Conservation (phyloP, 2,113 vertebrate genomes). For the Chaetodon auriga region DNA sequence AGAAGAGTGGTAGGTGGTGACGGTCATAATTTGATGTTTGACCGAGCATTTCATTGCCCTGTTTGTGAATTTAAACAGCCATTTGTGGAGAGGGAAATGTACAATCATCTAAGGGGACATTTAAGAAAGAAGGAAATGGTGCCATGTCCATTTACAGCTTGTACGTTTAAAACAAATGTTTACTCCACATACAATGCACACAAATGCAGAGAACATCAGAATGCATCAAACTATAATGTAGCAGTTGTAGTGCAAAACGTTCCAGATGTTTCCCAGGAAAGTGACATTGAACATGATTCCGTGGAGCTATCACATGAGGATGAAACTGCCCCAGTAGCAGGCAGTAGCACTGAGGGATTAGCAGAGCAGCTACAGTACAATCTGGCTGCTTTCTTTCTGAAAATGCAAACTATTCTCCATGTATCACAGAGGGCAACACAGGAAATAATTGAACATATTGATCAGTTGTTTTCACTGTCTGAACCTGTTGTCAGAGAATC, state of each 20-base stretch:
- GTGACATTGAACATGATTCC: constrained; percentile 20
- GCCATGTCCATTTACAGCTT: constrained; percentile 29
- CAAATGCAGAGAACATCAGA: constrained; percentile 43
- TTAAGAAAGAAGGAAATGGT: constrained; percentile 43
- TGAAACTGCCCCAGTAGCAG: constrained; percentile 3
- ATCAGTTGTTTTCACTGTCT: constrained; percentile 54
- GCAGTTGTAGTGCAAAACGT: constrained; percentile 23
- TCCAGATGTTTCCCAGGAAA: constrained; percentile 21
- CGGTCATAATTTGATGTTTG: neutral
- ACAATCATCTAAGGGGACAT: constrained; percentile 37
- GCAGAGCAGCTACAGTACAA: constrained; percentile 39
- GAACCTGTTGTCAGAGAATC: constrained; percentile 48
- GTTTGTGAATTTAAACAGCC: constrained; percentile 37
- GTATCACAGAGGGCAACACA: constrained; percentile 50
- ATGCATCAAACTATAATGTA: constrained; percentile 27
- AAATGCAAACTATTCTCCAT: constrained; percentile 55
- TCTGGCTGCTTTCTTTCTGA: constrained; percentile 45
- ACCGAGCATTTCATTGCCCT: constrained; percentile 39
- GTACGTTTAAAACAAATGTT: constrained; percentile 47
- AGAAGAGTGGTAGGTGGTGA: constrained; percentile 2
- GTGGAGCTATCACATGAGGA: constrained; percentile 5
- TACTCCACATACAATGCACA: constrained; percentile 37
- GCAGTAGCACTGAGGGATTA: constrained; percentile 22
- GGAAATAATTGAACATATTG: constrained; percentile 52
- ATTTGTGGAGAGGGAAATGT: constrained; percentile 47